Percentiles rank a stretch among this genome's conserved stretches.
These are phyloP conservation scores for Morpho deidamia DNA, from an alignment of 2,888 invertebrate genomes.

Conservation along the genomic window DNA sequence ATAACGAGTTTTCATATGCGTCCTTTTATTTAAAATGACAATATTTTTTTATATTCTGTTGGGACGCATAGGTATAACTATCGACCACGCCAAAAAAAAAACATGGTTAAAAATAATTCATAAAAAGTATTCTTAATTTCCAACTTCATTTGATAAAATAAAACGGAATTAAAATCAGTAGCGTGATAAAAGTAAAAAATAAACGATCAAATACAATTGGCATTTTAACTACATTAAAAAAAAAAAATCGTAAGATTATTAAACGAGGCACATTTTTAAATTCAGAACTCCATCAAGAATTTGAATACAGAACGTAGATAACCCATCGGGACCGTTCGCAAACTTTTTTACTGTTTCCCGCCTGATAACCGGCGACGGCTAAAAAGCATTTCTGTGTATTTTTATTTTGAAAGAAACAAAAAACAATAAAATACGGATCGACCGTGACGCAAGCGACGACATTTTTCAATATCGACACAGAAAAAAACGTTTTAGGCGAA, in stretches of 20 bases:
- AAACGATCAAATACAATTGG: too few relatives aligned
- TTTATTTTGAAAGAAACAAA: slow-evolving; percentile 35
- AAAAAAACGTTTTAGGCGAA: slow-evolving; percentile 38
- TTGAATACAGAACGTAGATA: slow-evolving; percentile 56
- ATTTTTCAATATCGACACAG: slow-evolving; percentile 61
- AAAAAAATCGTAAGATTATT: background rate
- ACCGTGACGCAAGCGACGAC: slow-evolving; percentile 59
- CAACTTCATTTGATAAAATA: too few relatives aligned
- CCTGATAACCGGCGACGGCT: slow-evolving; percentile 64
- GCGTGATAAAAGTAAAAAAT: too few relatives aligned
- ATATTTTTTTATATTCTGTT: too few relatives aligned
- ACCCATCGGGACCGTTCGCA: slow-evolving; percentile 38
- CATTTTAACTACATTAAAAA: background rate
- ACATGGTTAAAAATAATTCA: too few relatives aligned
- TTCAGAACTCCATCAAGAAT: slow-evolving; percentile 30
- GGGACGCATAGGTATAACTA: too few relatives aligned
- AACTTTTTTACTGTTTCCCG: slow-evolving; percentile 50
- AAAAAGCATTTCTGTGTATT: slow-evolving; percentile 76
- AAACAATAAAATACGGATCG: slow-evolving; percentile 38
- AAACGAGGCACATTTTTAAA: background rate
- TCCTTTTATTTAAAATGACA: too few relatives aligned
- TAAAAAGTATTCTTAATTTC: too few relatives aligned
- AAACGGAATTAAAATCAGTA: too few relatives aligned
- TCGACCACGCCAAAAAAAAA: too few relatives aligned
- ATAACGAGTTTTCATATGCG: too few relatives aligned